These are phyloP conservation scores for Basileuterus tristriatus DNA, from an alignment of 2,797 vertebrate species.

Conservation along the genomic window DNA sequence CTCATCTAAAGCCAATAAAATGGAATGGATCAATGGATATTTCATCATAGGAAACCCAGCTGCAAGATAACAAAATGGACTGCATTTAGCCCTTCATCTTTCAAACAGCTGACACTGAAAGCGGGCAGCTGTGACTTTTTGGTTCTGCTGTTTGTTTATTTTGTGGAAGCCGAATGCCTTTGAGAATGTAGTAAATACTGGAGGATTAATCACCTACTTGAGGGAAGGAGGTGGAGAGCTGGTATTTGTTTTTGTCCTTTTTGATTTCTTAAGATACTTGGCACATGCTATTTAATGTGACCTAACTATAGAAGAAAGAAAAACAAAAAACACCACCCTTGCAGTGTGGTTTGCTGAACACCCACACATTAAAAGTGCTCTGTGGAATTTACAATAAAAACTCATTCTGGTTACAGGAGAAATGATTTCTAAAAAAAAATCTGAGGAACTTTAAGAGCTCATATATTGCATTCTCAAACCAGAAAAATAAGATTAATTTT, in stretches of 20 bases:
- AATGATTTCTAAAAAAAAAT: conserved; percentile 26
- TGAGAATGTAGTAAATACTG: background rate
- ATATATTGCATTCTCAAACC: background rate
- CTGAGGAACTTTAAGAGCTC: conserved; percentile 8
- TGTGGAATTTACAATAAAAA: conserved; percentile 48
- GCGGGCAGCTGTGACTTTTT: conserved; percentile 13
- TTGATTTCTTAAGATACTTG: conserved; percentile 48
- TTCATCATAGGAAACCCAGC: conserved; percentile 48
- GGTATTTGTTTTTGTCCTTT: background rate
- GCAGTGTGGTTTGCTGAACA: conserved; percentile 64
- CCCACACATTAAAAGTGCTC: conserved; percentile 49
- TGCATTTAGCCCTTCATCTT: background rate
- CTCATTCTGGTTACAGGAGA: background rate
- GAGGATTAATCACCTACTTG: conserved; percentile 21
- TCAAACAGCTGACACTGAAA: background rate
- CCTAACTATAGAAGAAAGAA: background rate
- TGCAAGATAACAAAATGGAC: conserved; percentile 15
- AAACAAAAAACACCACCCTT: background rate
- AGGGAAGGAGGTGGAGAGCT: background rate
- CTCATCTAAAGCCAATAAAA: conserved; percentile 19
- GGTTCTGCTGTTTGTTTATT: conserved; percentile 4
- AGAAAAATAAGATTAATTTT: background rate
- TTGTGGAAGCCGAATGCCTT: background rate
- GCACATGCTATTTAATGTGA: background rate
- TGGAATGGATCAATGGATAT: conserved; percentile 28